phyloP scores from a whole-genome alignment of 2,113 vertebrate species.

The Antennarius striatus region DNA sequence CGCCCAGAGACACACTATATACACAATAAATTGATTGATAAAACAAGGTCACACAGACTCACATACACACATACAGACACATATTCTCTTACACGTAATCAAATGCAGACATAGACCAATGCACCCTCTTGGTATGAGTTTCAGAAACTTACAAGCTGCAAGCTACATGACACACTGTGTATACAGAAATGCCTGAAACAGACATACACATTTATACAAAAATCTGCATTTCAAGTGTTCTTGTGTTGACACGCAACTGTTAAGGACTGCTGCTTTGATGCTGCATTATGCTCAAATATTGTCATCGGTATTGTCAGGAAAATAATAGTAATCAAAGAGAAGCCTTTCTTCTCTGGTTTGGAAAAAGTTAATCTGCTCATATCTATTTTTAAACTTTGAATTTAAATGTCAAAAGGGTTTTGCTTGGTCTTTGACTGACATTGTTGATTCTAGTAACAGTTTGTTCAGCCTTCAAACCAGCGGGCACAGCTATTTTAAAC shows the following conservation, averaged over 20 bases:
- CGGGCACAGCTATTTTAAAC: conserved; percentile 58
- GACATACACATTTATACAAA: conserved; percentile 16
- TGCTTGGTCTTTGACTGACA: conserved; percentile 51
- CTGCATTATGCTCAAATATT: conserved; percentile 52
- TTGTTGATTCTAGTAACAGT: conserved; percentile 55
- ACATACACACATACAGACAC: background rate
- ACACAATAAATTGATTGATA: conserved; percentile 24
- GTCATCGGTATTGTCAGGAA: conserved; percentile 43
- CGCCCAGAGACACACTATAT: background rate
- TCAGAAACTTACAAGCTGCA: conserved; percentile 33
- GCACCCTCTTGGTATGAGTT: conserved; percentile 30
- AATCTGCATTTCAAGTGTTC: conserved; percentile 23
- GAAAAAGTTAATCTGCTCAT: conserved; percentile 46
- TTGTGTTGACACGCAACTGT: conserved; percentile 37
- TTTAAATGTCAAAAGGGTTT: conserved; percentile 59
- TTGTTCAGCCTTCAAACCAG: conserved; percentile 50
- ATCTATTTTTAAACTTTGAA: conserved; percentile 56
- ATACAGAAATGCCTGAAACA: background rate
- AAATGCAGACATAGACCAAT: conserved; percentile 9
- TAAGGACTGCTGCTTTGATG: conserved; percentile 62
- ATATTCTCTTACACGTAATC: background rate
- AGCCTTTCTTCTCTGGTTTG: conserved; percentile 4
- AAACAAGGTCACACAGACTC: conserved; percentile 24
- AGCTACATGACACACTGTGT: conserved; percentile 40
- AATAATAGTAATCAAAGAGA: conserved; percentile 39